Conservation (phyloP, 1,140 invertebrate species). For the Dryas iulia region DNA sequence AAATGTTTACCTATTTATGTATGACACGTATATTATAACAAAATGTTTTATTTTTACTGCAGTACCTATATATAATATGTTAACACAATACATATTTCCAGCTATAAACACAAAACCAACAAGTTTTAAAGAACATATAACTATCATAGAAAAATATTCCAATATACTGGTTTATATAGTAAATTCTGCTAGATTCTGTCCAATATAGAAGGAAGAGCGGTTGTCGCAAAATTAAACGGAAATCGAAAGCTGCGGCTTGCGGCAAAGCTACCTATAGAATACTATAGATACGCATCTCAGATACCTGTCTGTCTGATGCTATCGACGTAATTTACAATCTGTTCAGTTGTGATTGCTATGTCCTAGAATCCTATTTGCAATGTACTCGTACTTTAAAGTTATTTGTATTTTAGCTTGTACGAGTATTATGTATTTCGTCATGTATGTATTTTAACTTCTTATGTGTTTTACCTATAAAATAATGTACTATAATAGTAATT, state of each 20-base stretch:
- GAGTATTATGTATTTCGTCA: no score
- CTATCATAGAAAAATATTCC: background rate
- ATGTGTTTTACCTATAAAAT: no score
- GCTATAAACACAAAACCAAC: background rate
- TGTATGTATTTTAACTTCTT: no score
- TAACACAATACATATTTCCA: no score
- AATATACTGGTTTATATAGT: background rate
- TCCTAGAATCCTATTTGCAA: background rate
- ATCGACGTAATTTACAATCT: conserved; percentile 20
- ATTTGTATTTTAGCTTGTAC: no score
- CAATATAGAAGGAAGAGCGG: conserved; percentile 31
- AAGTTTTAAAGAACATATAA: background rate
- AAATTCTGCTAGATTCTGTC: background rate
- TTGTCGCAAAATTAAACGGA: conserved; percentile 71
- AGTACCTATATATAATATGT: no score
- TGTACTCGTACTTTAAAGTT: no score
- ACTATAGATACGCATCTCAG: conserved; percentile 20
- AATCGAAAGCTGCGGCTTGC: conserved; percentile 70
- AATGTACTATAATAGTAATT: no score
- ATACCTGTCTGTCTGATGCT: conserved; percentile 30
- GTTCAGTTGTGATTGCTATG: conserved; percentile 5
- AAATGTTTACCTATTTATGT: no score
- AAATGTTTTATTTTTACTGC: no score
- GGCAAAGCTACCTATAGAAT: conserved; percentile 35
- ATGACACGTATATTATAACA: no score